Base-by-base conservation (phyloP, 1,140 invertebrate genomes). In the Trichonephila clavipes region DNA sequence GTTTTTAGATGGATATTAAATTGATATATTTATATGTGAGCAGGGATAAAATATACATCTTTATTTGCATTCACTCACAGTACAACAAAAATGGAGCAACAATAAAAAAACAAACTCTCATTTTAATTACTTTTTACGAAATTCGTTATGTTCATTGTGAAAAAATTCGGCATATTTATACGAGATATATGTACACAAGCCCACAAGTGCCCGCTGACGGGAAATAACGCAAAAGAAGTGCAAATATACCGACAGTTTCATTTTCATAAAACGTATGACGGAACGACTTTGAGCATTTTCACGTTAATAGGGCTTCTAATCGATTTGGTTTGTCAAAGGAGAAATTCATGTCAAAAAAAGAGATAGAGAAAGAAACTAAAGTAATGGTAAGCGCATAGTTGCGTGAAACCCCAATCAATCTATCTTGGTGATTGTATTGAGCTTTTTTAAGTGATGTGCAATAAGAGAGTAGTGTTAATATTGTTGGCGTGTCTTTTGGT, bases 341-440 rank as follows among this genome's bases (percentile, higher is more conserved):
- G 18, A 21, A 64, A 19, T 21, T 64, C 16, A 64, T 64, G 62
- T 64, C 14, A 21, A 64, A 64, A 19, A 64, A 19, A 64, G 61
- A 64, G 62, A 40, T 40, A 64, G 62, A 51, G 51, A 51, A 5
- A 51, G 51, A 51, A 19, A 64, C 62, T 64, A 14, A 10, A 62
- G 58, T 61, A 24, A n/a, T 87, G 85, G 62, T 87, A 87, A 87
- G 85, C 24, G 64, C 24, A 21, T 64, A 8, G n/a, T 87, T 87
- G 85, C 85, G 85, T 87, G 85, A 87, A 61, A 87, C 58, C 12
- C 28, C 24, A 58, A 28, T 21, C 51, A n/a, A 44, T 14, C 28
- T 18, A 44, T 14, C 28, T 18, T 10, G 14, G 28, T 24, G 85
- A 5, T 10, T 64, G 12, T 87, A 87, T 87, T 62, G 85, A 87